phyloP scores from a whole-genome alignment of 2,888 invertebrate species.

The Clusia tigrina region DNA sequence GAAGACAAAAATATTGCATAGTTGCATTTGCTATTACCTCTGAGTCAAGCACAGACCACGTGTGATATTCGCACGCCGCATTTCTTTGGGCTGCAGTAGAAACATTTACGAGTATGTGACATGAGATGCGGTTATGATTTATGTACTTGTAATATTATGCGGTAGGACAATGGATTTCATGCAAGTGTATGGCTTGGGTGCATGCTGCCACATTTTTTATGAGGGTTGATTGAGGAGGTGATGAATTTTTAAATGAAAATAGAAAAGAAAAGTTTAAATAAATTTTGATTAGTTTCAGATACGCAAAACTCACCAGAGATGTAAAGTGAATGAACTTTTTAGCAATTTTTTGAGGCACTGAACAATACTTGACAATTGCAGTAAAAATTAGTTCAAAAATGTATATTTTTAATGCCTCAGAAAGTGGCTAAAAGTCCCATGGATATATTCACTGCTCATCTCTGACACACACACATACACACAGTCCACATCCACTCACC shows the following conservation, averaged over 20 bases:
- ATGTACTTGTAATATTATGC: conserved; percentile 36
- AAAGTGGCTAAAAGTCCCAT: too few species aligned
- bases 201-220: not conserved
- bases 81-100: conserved; percentile 56
- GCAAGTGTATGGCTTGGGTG: not conserved
- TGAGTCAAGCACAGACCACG: conserved; percentile 59
- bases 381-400: too few species aligned
- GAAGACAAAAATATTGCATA: not conserved
- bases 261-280: conserved; percentile 9
- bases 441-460: too few species aligned
- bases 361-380: too few species aligned
- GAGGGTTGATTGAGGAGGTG: not conserved
- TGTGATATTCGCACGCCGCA: conserved; percentile 58
- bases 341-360: too few species aligned
- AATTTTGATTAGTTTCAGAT: not conserved
- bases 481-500: too few species aligned
- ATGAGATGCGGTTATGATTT: conserved; percentile 38
- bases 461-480: too few species aligned
- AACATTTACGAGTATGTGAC: conserved; percentile 37
- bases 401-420: too few species aligned
- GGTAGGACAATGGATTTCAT: not conserved
- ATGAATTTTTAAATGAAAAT: not conserved
- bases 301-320: too few species aligned
- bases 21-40: conserved; percentile 45
- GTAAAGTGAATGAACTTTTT: too few species aligned